Percentiles rank a stretch among this genome's conserved stretches.
Conservation (phyloP, 2,113 vertebrate genomes). For the Mustela lutreola region DNA sequence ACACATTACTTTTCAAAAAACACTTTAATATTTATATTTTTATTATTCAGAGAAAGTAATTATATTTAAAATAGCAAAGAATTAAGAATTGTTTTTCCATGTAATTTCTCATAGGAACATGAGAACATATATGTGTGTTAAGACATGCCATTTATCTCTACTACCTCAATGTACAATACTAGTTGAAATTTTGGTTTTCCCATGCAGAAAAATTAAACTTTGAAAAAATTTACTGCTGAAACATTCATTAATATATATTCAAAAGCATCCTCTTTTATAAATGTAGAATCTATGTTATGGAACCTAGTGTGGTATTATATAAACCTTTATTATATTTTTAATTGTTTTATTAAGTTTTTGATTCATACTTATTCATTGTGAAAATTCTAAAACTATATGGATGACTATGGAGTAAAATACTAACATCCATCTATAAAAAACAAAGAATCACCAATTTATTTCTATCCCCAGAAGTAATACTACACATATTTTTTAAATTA, state of each 20-base stretch:
- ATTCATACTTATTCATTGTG: neutral
- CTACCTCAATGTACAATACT: neutral
- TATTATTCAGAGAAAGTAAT: neutral
- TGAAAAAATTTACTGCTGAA: neutral
- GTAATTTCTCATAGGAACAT: neutral
- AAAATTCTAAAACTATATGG: neutral
- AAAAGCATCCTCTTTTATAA: neutral
- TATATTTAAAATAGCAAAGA: neutral
- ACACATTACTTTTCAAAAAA: neutral
- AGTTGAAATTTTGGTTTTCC: neutral
- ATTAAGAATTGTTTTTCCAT: neutral
- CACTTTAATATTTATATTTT: neutral
- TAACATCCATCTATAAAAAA: neutral
- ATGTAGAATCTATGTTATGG: neutral
- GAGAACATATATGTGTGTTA: neutral
- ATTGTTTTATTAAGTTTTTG: neutral
- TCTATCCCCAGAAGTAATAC: neutral
- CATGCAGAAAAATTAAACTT: neutral
- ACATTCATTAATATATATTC: neutral
- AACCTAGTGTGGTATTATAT: neutral
- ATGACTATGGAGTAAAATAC: neutral
- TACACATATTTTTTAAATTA: neutral
- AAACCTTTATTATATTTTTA: neutral
- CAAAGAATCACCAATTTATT: neutral
- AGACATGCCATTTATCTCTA: neutral